These are phyloP conservation scores for Antheraea mylitta DNA, from an alignment of 1,140 invertebrate species.

Conservation along the genomic window DNA sequence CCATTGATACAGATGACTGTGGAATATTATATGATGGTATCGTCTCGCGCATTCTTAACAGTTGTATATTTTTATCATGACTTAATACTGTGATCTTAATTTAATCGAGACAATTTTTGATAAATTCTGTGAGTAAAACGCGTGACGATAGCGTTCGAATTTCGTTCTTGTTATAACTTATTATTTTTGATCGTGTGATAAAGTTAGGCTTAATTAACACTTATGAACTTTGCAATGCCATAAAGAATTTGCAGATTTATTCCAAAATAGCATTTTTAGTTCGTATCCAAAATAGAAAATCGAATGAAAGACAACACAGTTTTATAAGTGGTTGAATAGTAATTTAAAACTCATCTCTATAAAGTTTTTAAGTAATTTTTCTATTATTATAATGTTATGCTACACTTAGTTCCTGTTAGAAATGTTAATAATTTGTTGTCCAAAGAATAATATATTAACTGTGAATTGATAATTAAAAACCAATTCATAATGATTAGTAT, in stretches of 20 bases:
- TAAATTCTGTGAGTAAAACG: constrained; percentile 66
- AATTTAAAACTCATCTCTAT: constrained; percentile 37
- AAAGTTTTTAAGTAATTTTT: neutral
- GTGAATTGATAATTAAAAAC: constrained; percentile 53
- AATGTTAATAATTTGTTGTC: constrained; percentile 74
- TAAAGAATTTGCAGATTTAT: constrained; percentile 53
- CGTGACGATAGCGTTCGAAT: constrained; percentile 47
- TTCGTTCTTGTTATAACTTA: constrained; percentile 61
- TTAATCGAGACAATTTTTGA: constrained; percentile 75
- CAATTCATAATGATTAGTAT: constrained; percentile 57
- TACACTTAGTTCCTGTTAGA: constrained; percentile 75
- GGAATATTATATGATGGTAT: constrained; percentile 70
- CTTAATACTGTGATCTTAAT: constrained; percentile 79
- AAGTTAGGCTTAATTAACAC: constrained; percentile 63
- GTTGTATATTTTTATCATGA: constrained; percentile 67
- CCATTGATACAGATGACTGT: constrained; percentile 69
- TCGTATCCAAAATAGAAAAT: constrained; percentile 33
- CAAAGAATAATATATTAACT: constrained; percentile 75
- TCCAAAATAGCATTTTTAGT: constrained; percentile 64
- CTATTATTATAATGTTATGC: constrained; percentile 56
- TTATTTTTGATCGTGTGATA: constrained; percentile 63
- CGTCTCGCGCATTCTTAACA: constrained; percentile 64
- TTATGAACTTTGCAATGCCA: constrained; percentile 60
- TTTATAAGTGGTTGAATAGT: constrained; percentile 7
- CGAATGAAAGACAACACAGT: constrained; percentile 20